Evolutionary conservation across 2,888 invertebrate genomes (phyloP).

Genomic region (Neelides folsomi): DNA sequence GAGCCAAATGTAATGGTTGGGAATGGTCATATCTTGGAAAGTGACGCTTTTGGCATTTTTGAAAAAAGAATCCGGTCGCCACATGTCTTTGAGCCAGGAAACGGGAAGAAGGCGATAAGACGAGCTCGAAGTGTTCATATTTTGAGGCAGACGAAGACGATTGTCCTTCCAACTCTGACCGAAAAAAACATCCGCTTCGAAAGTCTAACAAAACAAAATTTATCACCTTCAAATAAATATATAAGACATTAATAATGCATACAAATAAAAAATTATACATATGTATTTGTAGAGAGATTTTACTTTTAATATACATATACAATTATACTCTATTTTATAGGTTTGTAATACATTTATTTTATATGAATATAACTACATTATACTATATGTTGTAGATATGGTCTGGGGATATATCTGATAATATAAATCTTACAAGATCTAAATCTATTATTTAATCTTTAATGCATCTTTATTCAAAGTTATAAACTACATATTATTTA

Average conservation of each 20-base stretch:
- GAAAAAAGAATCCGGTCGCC: slow-evolving; percentile 37
- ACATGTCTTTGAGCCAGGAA: slow-evolving; percentile 35
- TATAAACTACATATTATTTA: too few species aligned
- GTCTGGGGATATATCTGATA: too few species aligned
- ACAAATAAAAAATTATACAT: neutral
- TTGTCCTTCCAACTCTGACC: slow-evolving; percentile 35
- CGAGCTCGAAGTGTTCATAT: slow-evolving; percentile 28
- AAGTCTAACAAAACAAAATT: slow-evolving; percentile 31
- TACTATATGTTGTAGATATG: too few species aligned
- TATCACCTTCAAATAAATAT: neutral
- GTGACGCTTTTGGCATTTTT: slow-evolving; percentile 36
- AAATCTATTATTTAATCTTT: too few species aligned
- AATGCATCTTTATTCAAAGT: too few species aligned
- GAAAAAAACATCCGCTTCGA: slow-evolving; percentile 34
- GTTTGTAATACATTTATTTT: too few species aligned
- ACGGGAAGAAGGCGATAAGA: slow-evolving; percentile 36
- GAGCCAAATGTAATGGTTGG: slow-evolving; percentile 37
- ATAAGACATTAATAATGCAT: neutral
- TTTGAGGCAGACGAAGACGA: slow-evolving; percentile 33
- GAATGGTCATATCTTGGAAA: slow-evolving; percentile 37
- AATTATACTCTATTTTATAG: too few species aligned
- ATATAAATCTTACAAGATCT: too few species aligned
- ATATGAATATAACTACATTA: too few species aligned
- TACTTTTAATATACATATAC: neutral
- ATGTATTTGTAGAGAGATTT: too few species aligned